Evolutionary conservation across 1,140 invertebrate species (phyloP), one percentile per base, ranked within the genome.

Genomic region (Metaphire vulgaris): DNA sequence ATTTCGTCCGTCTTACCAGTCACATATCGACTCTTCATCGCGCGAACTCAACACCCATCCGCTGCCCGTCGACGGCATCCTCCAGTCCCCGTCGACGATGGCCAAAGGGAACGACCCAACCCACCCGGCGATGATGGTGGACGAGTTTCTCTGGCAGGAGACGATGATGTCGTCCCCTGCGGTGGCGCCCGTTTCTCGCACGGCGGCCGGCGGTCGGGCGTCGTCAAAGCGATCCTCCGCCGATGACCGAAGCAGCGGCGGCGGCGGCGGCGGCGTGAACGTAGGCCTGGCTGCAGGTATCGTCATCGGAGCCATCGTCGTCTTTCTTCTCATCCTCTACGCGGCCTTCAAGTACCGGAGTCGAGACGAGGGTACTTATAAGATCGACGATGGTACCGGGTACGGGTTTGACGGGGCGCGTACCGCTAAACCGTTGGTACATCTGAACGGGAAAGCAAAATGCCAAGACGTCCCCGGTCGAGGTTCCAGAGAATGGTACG

Each of bases 341-440:
- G 89, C 95, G 70, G 91, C 96, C 73, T 88, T 95, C 76, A 93
- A 93, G 83, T 93, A 92, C 86, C 92, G 93, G 86, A 92, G 91
- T 79, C 89, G 92, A 65, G 90, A 92, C 6, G 92, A 94, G 82
- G 89, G 91, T 26, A 91, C 91, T 31, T 95, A 94, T 83, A 96
- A 95, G 83, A 91, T 94, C 33, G 93, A 96, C 79, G 93, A 95
- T 12, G 41, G 41, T 6, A 56, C 41, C 21, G 41, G 41, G 21
- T 56, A 56, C 21, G 41, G 41, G 6, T 56, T 56, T 21, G 41
- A 56, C 41, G 41, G 6, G 21, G 41, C 41, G 41, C 41, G 41
- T 6, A 56, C 41, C 21, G 6, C 41, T 6, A 56, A 56, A 21
- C 41, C 41, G 6, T 21, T 56, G 6, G 41, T 56, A 12, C 41